These are phyloP conservation scores for Orycteropus afer DNA, from an alignment of 2,113 vertebrate genomes.

Conservation along the genomic window DNA sequence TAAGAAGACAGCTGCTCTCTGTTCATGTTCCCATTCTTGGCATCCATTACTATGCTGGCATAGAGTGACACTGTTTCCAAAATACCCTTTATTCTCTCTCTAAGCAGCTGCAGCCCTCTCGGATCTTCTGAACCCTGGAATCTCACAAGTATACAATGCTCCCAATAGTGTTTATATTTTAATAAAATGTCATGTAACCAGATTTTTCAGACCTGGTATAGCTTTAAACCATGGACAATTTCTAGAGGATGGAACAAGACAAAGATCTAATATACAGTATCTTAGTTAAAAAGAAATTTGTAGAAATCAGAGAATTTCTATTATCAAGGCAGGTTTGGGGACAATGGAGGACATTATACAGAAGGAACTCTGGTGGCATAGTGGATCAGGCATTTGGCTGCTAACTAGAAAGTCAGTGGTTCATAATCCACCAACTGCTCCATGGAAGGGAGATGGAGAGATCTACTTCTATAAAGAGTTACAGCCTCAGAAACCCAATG, in stretches of 20 bases:
- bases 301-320: background rate
- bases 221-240: background rate
- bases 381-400: too few species aligned
- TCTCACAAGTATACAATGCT: background rate
- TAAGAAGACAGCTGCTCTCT: background rate
- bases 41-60: background rate
- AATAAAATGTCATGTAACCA: background rate
- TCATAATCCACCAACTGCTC: too few species aligned
- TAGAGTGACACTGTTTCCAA: background rate
- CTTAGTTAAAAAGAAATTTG: background rate
- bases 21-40: background rate
- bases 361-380: too few species aligned
- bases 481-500: too few species aligned
- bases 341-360: background rate
- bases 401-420: too few species aligned
- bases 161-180: background rate
- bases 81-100: background rate
- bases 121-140: background rate
- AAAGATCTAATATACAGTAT: background rate
- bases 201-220: conserved; percentile 1
- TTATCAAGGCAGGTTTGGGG: background rate
- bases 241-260: background rate
- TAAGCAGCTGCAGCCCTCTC: background rate
- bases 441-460: too few species aligned
- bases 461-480: too few species aligned